Percentiles rank a stretch among this genome's conserved stretches.
These are phyloP conservation scores for Poeciliopsis prolifica DNA, from an alignment of 2,113 vertebrate genomes.

Conservation along the genomic window DNA sequence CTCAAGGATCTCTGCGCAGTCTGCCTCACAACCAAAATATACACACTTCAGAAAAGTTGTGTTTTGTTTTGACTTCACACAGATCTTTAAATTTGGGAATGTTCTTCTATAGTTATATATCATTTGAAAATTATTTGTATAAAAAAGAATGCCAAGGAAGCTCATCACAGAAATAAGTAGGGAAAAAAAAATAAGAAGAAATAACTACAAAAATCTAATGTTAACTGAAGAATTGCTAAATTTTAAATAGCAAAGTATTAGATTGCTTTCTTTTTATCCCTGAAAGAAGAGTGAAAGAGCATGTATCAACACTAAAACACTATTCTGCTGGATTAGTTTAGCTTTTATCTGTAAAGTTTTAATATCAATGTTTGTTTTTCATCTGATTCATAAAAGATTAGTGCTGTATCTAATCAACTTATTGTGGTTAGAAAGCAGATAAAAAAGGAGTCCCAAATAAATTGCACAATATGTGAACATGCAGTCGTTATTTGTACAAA, in stretches of 20 bases:
- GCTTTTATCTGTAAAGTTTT: constrained; percentile 59
- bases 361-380: constrained; percentile 45
- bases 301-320: constrained; percentile 63
- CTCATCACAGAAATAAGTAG: neutral
- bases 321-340: constrained; percentile 53
- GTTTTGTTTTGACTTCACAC: neutral
- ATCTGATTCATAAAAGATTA: constrained; percentile 68
- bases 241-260: constrained; percentile 53
- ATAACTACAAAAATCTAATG: constrained; percentile 25
- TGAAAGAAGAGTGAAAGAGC: constrained; percentile 3
- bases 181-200: neutral
- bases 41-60: neutral
- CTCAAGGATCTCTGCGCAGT: neutral
- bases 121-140: too few relatives aligned
- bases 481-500: constrained; percentile 55
- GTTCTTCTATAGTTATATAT: too few relatives aligned
- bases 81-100: neutral
- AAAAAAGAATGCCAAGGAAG: neutral
- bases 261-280: constrained; percentile 65
- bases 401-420: constrained; percentile 67
- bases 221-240: constrained; percentile 56
- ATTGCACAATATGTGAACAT: constrained; percentile 70
- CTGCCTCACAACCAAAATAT: neutral
- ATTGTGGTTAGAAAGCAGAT: constrained; percentile 56
- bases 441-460: constrained; percentile 62